These are phyloP conservation scores for Anarrhichthys ocellatus DNA, from an alignment of 2,113 vertebrate species.

Conservation along the genomic window DNA sequence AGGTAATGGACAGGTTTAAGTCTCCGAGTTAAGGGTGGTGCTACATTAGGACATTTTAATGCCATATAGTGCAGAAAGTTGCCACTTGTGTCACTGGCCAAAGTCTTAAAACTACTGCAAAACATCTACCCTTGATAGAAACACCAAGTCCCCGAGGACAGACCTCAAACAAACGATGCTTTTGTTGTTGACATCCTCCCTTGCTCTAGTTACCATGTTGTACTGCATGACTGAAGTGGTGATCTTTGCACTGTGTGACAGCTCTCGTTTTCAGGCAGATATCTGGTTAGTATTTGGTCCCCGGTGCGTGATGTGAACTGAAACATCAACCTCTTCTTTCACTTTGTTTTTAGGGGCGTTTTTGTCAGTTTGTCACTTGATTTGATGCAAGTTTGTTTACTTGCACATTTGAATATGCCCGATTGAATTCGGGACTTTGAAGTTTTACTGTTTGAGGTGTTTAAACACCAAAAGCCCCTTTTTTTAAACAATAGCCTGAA, in stretches of 20 bases:
- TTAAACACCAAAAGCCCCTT: constrained; percentile 32
- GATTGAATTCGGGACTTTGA: constrained; percentile 7
- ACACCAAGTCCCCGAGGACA: neutral
- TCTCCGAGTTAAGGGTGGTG: neutral
- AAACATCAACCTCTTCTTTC: constrained; percentile 39
- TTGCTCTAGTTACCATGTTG: constrained; percentile 32
- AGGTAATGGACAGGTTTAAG: constrained; percentile 10
- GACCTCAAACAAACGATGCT: neutral
- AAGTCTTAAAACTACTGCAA: constrained; percentile 28
- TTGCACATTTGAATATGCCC: constrained; percentile 37
- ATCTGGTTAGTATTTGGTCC: constrained; percentile 39
- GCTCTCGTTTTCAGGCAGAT: constrained; percentile 36
- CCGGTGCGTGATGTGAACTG: constrained; percentile 47
- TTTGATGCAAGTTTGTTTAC: constrained; percentile 45
- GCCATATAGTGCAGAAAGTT: constrained; percentile 11
- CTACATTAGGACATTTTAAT: neutral
- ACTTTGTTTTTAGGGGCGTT: constrained; percentile 18
- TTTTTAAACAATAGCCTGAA: constrained; percentile 32
- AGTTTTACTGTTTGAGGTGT: constrained; percentile 29
- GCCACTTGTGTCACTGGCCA: neutral
- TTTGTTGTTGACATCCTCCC: constrained; percentile 1
- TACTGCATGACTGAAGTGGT: constrained; percentile 53
- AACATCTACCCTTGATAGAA: neutral
- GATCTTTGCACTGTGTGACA: constrained; percentile 64
- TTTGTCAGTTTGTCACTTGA: constrained; percentile 37